Percentiles rank a stretch among this genome's conserved stretches.
Evolutionary conservation across 1,140 invertebrate genomes (phyloP).

Genomic region (Oscheius sp.): DNA sequence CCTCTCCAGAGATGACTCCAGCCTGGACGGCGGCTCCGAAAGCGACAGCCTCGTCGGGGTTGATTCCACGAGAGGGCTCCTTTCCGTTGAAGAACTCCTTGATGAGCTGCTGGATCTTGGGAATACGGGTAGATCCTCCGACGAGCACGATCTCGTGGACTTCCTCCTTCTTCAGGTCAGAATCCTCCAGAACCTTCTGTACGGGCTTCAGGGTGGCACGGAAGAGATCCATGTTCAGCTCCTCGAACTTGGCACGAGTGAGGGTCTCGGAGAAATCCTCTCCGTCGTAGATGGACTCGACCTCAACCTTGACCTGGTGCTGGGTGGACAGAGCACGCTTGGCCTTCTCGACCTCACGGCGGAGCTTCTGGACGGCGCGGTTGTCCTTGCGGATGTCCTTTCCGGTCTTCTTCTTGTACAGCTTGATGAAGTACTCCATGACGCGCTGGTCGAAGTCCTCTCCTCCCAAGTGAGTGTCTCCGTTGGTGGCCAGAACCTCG

Average conservation of each 20-base stretch:
- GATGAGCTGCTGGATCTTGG: conserved; percentile 95
- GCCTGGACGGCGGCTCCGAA: conserved; percentile 98
- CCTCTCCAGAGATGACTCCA: conserved; percentile 72
- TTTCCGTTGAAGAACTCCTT: conserved; percentile 98
- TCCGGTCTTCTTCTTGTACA: conserved; percentile 68
- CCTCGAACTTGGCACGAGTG: conserved; percentile 97
- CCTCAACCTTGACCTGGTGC: conserved; percentile 95
- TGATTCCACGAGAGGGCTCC: conserved; percentile 94
- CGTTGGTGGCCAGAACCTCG: conserved; percentile 88
- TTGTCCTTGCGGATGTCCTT: conserved; percentile 67
- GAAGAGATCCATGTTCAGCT: conserved; percentile 98
- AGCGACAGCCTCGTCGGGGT: conserved; percentile 91
- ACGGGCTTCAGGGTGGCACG: conserved; percentile 96
- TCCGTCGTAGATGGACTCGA: conserved; percentile 97
- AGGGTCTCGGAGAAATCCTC: conserved; percentile 99
- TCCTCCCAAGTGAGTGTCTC: conserved; percentile 66
- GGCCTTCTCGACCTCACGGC: conserved; percentile 67
- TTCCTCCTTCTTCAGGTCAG: conserved; percentile 96
- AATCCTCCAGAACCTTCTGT: conserved; percentile 81
- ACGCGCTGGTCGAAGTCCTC: conserved; percentile 69
- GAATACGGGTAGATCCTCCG: conserved; percentile 97
- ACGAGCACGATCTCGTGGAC: conserved; percentile 98
- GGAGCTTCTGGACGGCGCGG: conserved; percentile 66
- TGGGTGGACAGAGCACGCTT: conserved; percentile 84
- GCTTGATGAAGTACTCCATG: conserved; percentile 68